Conservation (phyloP, 1,140 invertebrate species). For the Paralvinella palmiformis region DNA sequence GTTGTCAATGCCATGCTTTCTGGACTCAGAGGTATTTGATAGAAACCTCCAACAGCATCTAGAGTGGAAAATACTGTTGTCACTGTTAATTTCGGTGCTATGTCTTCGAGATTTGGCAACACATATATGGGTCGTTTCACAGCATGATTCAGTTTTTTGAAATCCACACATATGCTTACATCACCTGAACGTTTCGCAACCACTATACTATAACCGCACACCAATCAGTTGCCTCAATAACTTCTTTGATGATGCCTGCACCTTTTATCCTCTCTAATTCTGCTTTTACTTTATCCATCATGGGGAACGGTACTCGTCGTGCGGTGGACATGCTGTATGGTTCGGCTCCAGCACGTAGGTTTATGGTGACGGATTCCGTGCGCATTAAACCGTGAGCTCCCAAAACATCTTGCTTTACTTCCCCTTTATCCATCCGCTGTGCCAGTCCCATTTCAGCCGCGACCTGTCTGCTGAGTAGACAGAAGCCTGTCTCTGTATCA, state of each 20-base stretch:
- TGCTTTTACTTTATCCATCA: neutral
- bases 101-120: neutral
- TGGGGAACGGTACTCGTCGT: neutral
- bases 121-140: neutral
- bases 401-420: too few species aligned
- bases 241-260: neutral
- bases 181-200: neutral
- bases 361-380: neutral
- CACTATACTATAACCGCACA: neutral
- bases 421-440: too few species aligned
- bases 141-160: neutral
- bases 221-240: neutral
- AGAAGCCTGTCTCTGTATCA: too few species aligned
- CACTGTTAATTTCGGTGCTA: neutral
- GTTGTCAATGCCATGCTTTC: neutral
- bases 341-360: neutral
- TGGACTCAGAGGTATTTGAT: neutral
- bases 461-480: too few species aligned
- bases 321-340: neutral
- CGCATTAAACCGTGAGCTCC: too few species aligned
- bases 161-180: neutral
- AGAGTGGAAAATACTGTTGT: neutral
- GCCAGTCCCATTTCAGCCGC: too few species aligned
- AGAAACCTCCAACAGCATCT: neutral
- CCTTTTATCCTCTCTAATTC: neutral